Conservation (phyloP, 1,140 invertebrate species). For the Drosophila asahinai region DNA sequence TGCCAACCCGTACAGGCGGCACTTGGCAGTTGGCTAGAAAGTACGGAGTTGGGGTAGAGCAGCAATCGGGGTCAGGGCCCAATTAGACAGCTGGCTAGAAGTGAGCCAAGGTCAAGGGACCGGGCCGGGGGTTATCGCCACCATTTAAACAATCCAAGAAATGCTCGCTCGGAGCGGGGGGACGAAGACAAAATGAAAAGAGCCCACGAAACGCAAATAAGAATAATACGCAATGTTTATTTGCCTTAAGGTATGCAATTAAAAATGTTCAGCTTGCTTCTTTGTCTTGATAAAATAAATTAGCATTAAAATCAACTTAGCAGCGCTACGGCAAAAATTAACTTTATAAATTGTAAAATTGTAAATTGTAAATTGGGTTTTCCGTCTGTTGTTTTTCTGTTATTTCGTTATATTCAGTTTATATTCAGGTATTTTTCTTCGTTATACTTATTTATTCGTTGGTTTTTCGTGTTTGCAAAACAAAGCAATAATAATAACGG, state of each 20-base stretch:
- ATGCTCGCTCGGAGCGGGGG: not conserved
- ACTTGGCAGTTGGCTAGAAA: not conserved
- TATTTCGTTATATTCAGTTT: slow-evolving; percentile 26
- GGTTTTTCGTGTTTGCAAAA: slow-evolving; percentile 39
- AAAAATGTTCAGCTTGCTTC: slow-evolving; percentile 61
- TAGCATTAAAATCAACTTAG: slow-evolving; percentile 74
- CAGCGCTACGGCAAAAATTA: slow-evolving; percentile 56
- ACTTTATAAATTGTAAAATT: slow-evolving; percentile 70
- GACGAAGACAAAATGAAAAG: slow-evolving; percentile 70
- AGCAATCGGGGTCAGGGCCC: slow-evolving; percentile 16
- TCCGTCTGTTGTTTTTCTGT: slow-evolving; percentile 24
- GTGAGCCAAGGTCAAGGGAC: slow-evolving; percentile 32
- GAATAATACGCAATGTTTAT: slow-evolving; percentile 70
- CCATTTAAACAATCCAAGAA: slow-evolving; percentile 4
- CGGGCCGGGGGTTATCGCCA: not conserved
- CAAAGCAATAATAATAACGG: slow-evolving; percentile 32
- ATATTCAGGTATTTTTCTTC: slow-evolving; percentile 43
- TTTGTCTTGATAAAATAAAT: slow-evolving; percentile 65
- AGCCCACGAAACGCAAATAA: slow-evolving; percentile 42
- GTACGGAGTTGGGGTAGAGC: not conserved
- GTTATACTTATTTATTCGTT: slow-evolving; percentile 53
- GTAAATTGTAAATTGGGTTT: slow-evolving; percentile 27
- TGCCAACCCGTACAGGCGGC: not conserved
- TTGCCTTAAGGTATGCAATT: slow-evolving; percentile 62
- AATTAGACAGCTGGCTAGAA: slow-evolving; percentile 22